These are phyloP conservation scores for Dissostichus mawsoni DNA, from an alignment of 2,113 vertebrate genomes.

Conservation along the genomic window DNA sequence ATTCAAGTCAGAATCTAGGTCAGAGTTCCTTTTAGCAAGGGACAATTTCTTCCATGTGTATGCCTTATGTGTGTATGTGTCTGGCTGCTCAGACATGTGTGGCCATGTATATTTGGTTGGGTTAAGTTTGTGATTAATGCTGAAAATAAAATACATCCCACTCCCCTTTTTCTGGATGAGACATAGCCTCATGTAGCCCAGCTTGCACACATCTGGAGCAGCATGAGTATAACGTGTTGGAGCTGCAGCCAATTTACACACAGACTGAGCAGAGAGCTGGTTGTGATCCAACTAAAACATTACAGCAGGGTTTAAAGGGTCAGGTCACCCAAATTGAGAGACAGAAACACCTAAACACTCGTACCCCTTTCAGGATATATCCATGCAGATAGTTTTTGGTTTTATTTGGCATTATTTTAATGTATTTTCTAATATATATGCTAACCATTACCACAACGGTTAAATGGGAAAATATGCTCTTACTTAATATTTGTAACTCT, in stretches of 20 bases:
- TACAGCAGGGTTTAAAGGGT: conserved; percentile 6
- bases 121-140: conserved; percentile 40
- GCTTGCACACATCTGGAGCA: conserved; percentile 72
- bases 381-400: background rate
- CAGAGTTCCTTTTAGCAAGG: background rate
- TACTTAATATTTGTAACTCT: background rate
- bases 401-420: background rate
- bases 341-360: background rate
- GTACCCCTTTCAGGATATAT: too few relatives aligned
- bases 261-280: conserved; percentile 21
- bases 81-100: conserved; percentile 21
- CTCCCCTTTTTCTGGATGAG: conserved; percentile 49
- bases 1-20: conserved; percentile 3
- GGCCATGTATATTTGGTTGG: conserved; percentile 25
- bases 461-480: too few relatives aligned
- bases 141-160: background rate
- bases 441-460: background rate
- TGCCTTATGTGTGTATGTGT: background rate
- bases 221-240: conserved; percentile 22
- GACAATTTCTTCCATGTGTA: background rate
- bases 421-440: background rate
- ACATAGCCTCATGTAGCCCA: conserved; percentile 58
- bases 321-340: background rate
- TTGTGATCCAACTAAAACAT: conserved; percentile 11
- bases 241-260: conserved; percentile 34